Evolutionary conservation across 2,888 invertebrate species (phyloP).

Genomic region (Notodonta ziczac): DNA sequence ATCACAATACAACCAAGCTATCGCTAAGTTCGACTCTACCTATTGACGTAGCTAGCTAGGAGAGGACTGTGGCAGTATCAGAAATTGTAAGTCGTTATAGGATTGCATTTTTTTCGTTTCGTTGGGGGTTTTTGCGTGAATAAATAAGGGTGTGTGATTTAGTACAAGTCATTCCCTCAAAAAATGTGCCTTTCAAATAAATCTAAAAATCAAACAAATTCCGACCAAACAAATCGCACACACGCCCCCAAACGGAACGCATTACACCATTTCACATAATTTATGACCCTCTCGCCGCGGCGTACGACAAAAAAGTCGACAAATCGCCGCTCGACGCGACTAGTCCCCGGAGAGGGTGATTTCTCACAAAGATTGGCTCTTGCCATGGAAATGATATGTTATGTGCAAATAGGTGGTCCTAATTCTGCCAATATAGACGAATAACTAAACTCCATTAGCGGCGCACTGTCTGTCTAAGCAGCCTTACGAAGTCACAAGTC

Average conservation of each 20-base stretch:
- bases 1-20: too few relatives aligned
- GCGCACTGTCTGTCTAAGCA: too few relatives aligned
- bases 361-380: constrained; percentile 18
- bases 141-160: background rate
- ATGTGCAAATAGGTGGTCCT: background rate
- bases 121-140: background rate
- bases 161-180: background rate
- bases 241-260: constrained; percentile 5
- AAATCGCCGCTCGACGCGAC: constrained; percentile 40
- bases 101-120: too few relatives aligned
- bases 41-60: too few relatives aligned
- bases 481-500: too few relatives aligned
- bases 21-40: too few relatives aligned
- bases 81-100: too few relatives aligned
- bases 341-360: constrained; percentile 26
- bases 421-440: background rate
- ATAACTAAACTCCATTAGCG: too few relatives aligned
- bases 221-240: constrained; percentile 5
- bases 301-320: constrained; percentile 42
- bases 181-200: background rate
- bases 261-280: constrained; percentile 12
- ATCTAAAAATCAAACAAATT: constrained; percentile 2
- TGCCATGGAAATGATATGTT: constrained; percentile 3
- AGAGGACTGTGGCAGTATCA: too few relatives aligned
- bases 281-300: constrained; percentile 15